Percentiles rank a stretch among this genome's conserved stretches.
Conservation (phyloP, 2,888 invertebrate species). For the Cerastis rubricosa region DNA sequence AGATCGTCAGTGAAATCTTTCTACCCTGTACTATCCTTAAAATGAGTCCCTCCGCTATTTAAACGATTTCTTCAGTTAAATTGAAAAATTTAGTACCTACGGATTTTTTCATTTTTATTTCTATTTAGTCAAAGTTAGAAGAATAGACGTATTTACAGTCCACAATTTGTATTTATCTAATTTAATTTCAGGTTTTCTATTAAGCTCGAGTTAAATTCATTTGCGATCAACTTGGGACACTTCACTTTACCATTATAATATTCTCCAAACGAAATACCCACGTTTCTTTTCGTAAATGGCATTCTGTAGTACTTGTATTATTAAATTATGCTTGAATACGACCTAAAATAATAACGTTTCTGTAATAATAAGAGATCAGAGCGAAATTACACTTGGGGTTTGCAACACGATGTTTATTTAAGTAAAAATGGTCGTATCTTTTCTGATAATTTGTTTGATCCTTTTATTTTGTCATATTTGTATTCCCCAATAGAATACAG, state of each 20-base stretch:
- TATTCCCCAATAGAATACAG: neutral
- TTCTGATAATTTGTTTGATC: neutral
- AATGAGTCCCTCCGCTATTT: too few species aligned
- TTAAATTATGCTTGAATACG: conserved; percentile 9
- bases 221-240: conserved; percentile 32
- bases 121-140: neutral
- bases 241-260: conserved; percentile 11
- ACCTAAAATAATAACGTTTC: conserved; percentile 3
- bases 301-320: conserved; percentile 12
- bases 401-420: conserved; percentile 3
- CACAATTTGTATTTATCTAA: neutral
- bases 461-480: conserved; percentile 3
- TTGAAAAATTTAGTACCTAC: neutral
- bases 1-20: too few species aligned
- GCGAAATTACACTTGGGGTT: conserved; percentile 19
- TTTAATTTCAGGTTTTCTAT: conserved; percentile 6
- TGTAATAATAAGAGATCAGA: conserved; percentile 7
- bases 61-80: neutral
- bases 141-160: neutral
- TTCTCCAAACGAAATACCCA: neutral
- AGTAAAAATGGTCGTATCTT: neutral
- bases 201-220: conserved; percentile 48
- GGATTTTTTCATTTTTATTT: neutral
- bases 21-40: too few species aligned
- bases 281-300: conserved; percentile 11